Percentiles rank a stretch among this genome's conserved stretches.
phyloP scores from a whole-genome alignment of 2,888 invertebrate species.

The Proisotoma minuta region DNA sequence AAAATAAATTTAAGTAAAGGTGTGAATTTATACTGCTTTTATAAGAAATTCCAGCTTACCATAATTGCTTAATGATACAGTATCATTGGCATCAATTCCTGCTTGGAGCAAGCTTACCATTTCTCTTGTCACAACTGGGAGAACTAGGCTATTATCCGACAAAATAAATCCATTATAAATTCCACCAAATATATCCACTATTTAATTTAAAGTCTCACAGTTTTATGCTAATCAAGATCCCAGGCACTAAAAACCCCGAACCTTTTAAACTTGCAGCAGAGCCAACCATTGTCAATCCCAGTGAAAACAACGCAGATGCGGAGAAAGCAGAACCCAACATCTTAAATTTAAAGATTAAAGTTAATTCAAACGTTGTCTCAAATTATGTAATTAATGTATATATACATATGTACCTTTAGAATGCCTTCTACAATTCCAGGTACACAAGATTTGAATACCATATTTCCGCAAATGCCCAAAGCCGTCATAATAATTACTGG shows the following conservation, averaged over 20 bases:
- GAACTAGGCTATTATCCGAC: conserved; percentile 66
- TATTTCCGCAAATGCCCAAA: conserved; percentile 80
- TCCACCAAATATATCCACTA: background rate
- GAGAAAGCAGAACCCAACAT: conserved; percentile 84
- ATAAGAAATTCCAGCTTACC: too few species aligned
- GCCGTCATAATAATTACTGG: conserved; percentile 89
- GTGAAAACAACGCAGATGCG: conserved; percentile 80
- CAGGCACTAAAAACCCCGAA: conserved; percentile 72
- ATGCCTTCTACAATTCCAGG: conserved; percentile 71
- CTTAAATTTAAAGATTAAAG: conserved; percentile 50
- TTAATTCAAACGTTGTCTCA: conserved; percentile 9
- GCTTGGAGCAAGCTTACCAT: conserved; percentile 67
- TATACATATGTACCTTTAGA: conserved; percentile 62
- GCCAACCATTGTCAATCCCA: conserved; percentile 89
- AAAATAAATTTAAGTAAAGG: too few species aligned
- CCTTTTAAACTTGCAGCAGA: conserved; percentile 75
- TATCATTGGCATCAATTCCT: conserved; percentile 63
- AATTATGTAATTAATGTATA: background rate
- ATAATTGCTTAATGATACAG: conserved; percentile 78
- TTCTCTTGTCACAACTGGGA: conserved; percentile 82
- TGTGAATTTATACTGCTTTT: too few species aligned
- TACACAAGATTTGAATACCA: conserved; percentile 70
- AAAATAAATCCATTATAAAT: too few species aligned
- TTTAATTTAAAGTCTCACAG: conserved; percentile 59
- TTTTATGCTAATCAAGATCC: conserved; percentile 83